Conservation (phyloP, 1,140 invertebrate genomes). For the Hyphantria cunea region DNA sequence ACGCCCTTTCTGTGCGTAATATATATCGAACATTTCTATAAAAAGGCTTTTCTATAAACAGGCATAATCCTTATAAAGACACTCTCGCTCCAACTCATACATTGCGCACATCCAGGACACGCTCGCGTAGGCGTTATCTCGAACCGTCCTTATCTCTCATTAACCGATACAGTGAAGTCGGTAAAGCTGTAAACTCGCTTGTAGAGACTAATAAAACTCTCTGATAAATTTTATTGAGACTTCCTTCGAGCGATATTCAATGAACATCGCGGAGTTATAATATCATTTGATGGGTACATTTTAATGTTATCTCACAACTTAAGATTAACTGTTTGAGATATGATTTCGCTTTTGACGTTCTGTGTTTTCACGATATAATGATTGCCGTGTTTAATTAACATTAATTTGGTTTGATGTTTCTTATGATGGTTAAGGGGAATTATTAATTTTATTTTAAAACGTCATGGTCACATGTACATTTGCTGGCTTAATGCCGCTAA, state of each 20-base stretch:
- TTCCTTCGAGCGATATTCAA: conserved; percentile 7
- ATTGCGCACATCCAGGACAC: not conserved
- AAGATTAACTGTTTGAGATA: not conserved
- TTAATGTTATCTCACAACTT: conserved; percentile 1
- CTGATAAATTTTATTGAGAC: conserved; percentile 4
- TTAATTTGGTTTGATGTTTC: no score
- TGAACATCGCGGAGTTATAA: conserved; percentile 1
- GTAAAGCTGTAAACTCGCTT: not conserved
- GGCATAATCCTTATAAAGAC: not conserved
- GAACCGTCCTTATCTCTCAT: conserved; percentile 1
- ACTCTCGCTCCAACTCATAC: not conserved
- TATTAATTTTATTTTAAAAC: no score
- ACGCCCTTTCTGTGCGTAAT: no score
- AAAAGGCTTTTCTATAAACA: no score
- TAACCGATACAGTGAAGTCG: conserved; percentile 1
- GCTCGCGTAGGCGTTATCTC: not conserved
- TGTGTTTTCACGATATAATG: not conserved
- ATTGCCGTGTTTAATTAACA: no score
- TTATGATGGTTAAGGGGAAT: no score
- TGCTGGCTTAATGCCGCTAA: no score
- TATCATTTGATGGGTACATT: conserved; percentile 3
- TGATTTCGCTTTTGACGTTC: not conserved
- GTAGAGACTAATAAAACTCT: conserved; percentile 4
- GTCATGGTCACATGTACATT: no score
- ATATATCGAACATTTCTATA: no score